A percentile compares a stretch with the other conserved stretches of the same genome.
phyloP scores from a whole-genome alignment of 2,113 vertebrate species.

The Acrocephalus arundinaceus region DNA sequence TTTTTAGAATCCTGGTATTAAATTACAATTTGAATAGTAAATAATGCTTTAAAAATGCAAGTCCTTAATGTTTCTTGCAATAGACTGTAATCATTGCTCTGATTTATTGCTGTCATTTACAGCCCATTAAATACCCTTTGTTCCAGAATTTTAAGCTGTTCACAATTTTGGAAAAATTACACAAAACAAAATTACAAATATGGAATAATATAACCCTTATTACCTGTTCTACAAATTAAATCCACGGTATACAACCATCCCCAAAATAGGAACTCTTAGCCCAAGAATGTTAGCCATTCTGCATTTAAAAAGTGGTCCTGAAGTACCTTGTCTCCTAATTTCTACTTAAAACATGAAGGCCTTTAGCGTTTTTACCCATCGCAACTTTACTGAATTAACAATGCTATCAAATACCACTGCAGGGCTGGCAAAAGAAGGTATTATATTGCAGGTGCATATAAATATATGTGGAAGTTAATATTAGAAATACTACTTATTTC shows the following conservation, averaged over 20 bases:
- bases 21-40: not conserved
- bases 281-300: not conserved
- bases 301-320: not conserved
- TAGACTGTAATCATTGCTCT: not conserved
- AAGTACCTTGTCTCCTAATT: not conserved
- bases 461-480: not conserved
- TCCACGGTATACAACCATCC: not conserved
- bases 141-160: not conserved
- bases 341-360: not conserved
- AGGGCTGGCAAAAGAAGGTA: not conserved
- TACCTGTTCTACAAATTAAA: not conserved
- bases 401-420: not conserved
- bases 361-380: not conserved
- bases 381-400: not conserved
- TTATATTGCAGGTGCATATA: not conserved
- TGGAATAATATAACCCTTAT: not conserved
- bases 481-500: not conserved
- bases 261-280: not conserved
- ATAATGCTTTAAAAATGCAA: not conserved
- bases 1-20: not conserved
- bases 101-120: not conserved
- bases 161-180: not conserved
- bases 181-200: not conserved
- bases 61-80: not conserved
- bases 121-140: not conserved